Conservation (phyloP, 2,113 vertebrate genomes). For the Thunnus thynnus region DNA sequence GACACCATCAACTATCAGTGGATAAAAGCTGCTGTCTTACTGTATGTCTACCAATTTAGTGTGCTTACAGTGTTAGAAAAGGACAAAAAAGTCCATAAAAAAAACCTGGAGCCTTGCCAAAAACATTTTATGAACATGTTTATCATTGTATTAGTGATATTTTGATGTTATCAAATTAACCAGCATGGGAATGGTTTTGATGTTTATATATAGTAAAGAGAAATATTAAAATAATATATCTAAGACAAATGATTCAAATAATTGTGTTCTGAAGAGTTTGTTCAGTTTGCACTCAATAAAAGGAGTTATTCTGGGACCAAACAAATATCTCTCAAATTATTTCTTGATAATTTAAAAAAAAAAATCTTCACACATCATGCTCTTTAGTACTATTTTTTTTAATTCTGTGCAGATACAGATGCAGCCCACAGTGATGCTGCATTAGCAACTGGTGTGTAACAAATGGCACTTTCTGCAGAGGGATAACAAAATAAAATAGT, state of each 20-base stretch:
- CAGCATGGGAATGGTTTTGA: slow-evolving; percentile 86
- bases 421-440: slow-evolving; percentile 54
- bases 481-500: slow-evolving; percentile 26
- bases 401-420: slow-evolving; percentile 52
- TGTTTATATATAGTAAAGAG: slow-evolving; percentile 71
- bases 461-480: slow-evolving; percentile 53
- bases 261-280: slow-evolving; percentile 81
- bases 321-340: slow-evolving; percentile 39
- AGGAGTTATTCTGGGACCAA: slow-evolving; percentile 85
- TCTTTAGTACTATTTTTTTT: slow-evolving; percentile 27
- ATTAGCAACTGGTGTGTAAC: slow-evolving; percentile 24
- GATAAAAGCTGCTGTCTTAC: slow-evolving; percentile 13
- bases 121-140: slow-evolving; percentile 43
- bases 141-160: slow-evolving; percentile 78
- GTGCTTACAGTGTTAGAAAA: slow-evolving; percentile 55
- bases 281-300: slow-evolving; percentile 89
- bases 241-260: slow-evolving; percentile 56
- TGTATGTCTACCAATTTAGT: slow-evolving; percentile 37
- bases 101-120: slow-evolving; percentile 53
- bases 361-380: not conserved
- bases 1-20: slow-evolving; percentile 8
- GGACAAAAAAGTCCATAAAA: not conserved
- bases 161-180: slow-evolving; percentile 81
- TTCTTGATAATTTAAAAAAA: not conserved
- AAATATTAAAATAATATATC: slow-evolving; percentile 31